Conservation (phyloP, 2,888 invertebrate genomes). For the Timandra comae region DNA sequence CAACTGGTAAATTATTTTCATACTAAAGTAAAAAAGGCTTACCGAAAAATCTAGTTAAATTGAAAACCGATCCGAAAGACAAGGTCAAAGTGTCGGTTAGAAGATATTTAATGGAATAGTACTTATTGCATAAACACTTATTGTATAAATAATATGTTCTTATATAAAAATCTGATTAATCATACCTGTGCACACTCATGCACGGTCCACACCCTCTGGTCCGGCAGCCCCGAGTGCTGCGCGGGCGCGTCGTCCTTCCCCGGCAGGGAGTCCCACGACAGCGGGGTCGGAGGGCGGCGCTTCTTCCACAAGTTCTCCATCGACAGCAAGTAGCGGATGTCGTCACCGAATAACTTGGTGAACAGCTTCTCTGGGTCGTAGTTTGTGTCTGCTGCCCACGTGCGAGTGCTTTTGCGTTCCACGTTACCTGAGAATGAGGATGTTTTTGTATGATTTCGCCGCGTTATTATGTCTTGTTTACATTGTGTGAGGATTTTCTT, state of each 20-base stretch:
- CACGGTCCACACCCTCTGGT: slow-evolving; percentile 88
- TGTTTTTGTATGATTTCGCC: too few species aligned
- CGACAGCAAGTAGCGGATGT: slow-evolving; percentile 93
- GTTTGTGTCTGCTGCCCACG: slow-evolving; percentile 90
- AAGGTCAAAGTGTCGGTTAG: too few species aligned
- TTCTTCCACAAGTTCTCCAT: slow-evolving; percentile 98
- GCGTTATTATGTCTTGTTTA: too few species aligned
- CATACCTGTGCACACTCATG: slow-evolving; percentile 80
- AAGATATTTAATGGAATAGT: too few species aligned
- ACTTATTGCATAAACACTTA: too few species aligned
- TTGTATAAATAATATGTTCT: too few species aligned
- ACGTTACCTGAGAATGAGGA: slow-evolving; percentile 58
- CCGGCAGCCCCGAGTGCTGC: slow-evolving; percentile 75
- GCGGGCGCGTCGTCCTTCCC: slow-evolving; percentile 67
- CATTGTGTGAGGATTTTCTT: too few species aligned
- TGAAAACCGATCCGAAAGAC: too few species aligned
- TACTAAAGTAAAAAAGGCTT: too few species aligned
- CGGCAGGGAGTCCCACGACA: slow-evolving; percentile 82
- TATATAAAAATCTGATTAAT: neutral
- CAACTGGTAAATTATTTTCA: too few species aligned
- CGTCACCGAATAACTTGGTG: slow-evolving; percentile 94
- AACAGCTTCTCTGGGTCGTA: slow-evolving; percentile 93
- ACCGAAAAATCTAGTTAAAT: too few species aligned
- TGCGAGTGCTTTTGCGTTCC: slow-evolving; percentile 84
- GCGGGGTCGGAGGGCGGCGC: slow-evolving; percentile 88